Conservation (phyloP, 1,140 invertebrate species). For the Micrasema minimum region DNA sequence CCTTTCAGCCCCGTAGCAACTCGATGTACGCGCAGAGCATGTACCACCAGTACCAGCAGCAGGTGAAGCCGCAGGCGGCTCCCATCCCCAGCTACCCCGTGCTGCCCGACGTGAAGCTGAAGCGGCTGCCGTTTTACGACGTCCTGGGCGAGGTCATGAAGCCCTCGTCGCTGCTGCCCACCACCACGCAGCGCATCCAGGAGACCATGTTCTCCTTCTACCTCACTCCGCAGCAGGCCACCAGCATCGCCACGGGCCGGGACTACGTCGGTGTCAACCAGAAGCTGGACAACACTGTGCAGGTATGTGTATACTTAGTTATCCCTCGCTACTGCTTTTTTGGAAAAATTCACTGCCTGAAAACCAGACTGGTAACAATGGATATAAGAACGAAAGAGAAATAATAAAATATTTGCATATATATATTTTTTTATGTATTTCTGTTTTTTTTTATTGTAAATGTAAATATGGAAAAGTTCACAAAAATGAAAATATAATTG, state of each 20-base stretch:
- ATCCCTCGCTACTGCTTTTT: too few species aligned
- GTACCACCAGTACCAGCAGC: constrained; percentile 62
- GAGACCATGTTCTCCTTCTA: constrained; percentile 90
- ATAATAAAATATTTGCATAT: too few species aligned
- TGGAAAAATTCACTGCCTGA: too few species aligned
- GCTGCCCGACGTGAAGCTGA: constrained; percentile 91
- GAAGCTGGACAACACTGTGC: constrained; percentile 66
- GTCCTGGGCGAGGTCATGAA: constrained; percentile 87
- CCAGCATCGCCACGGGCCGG: constrained; percentile 84
- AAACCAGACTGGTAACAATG: too few species aligned
- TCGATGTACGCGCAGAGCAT: constrained; percentile 62
- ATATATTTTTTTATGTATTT: too few species aligned
- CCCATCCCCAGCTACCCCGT: constrained; percentile 73
- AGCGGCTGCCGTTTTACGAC: constrained; percentile 92
- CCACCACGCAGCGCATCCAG: constrained; percentile 80
- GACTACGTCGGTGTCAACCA: constrained; percentile 71
- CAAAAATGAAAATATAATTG: too few species aligned
- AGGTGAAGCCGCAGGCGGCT: constrained; percentile 53
- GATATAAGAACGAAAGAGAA: too few species aligned
- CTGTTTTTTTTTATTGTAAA: too few species aligned
- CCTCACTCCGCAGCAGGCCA: constrained; percentile 91
- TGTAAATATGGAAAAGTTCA: too few species aligned
- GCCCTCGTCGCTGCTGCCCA: constrained; percentile 86
- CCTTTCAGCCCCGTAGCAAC: constrained; percentile 63
- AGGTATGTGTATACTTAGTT: constrained; percentile 56